phyloP scores from a whole-genome alignment of 1,140 invertebrate genomes.

The Anoplophora glabripennis region DNA sequence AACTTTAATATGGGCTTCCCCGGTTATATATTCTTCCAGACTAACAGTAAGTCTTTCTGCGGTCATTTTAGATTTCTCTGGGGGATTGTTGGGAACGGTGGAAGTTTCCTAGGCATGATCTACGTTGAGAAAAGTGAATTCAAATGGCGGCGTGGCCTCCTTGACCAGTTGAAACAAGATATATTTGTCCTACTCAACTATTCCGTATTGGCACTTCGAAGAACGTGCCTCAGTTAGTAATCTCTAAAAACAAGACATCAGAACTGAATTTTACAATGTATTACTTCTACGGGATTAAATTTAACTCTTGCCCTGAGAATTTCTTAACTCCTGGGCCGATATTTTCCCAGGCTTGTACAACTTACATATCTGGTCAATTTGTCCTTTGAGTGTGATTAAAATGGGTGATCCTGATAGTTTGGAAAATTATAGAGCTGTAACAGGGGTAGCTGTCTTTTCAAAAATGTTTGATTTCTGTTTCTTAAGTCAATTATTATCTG shows the following conservation, averaged over 20 bases:
- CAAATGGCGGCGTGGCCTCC: slow-evolving; percentile 27
- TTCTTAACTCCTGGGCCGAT: slow-evolving; percentile 8
- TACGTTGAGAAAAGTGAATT: slow-evolving; percentile 37
- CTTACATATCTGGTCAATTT: too few relatives aligned
- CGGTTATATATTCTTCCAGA: slow-evolving; percentile 21
- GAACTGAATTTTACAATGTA: slow-evolving; percentile 8
- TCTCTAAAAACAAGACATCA: neutral
- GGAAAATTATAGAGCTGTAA: too few relatives aligned
- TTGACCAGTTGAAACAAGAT: slow-evolving; percentile 22
- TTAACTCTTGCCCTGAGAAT: slow-evolving; percentile 14
- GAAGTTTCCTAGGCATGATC: slow-evolving; percentile 32
- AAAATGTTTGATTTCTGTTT: too few relatives aligned
- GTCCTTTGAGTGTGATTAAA: too few relatives aligned
- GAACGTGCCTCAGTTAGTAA: slow-evolving; percentile 18
- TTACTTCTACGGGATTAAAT: slow-evolving; percentile 5
- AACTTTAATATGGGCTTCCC: slow-evolving; percentile 23
- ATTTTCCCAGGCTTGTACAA: too few relatives aligned
- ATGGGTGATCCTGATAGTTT: too few relatives aligned
- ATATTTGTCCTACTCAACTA: slow-evolving; percentile 25
- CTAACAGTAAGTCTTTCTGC: slow-evolving; percentile 26
- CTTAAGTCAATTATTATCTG: too few relatives aligned
- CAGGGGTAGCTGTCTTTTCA: too few relatives aligned
- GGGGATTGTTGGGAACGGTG: slow-evolving; percentile 28
- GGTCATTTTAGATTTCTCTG: slow-evolving; percentile 37
- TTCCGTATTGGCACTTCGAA: slow-evolving; percentile 23